Evolutionary conservation across 2,888 invertebrate species (phyloP).

Genomic region (Meghimatium bilineatum): DNA sequence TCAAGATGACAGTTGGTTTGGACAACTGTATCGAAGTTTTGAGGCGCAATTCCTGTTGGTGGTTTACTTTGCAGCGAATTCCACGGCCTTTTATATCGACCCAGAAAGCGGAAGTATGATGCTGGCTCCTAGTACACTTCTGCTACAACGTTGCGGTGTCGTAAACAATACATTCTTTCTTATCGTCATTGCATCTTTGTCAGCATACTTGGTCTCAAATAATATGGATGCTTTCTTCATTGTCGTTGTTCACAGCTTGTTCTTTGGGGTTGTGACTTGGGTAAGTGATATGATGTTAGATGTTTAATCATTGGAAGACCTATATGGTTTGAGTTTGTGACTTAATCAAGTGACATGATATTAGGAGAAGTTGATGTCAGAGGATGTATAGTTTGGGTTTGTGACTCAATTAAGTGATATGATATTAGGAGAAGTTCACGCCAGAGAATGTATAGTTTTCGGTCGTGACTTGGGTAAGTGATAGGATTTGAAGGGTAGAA

Average conservation of each 20-base stretch:
- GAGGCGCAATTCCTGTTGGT: not conserved
- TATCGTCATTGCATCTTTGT: not conserved
- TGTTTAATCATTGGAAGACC: not conserved
- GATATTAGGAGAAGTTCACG: not conserved
- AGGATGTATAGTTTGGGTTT: not conserved
- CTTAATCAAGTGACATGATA: not conserved
- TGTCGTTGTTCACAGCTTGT: constrained; percentile 13
- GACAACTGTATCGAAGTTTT: not conserved
- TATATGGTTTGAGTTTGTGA: not conserved
- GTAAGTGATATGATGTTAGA: not conserved
- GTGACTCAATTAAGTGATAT: not conserved
- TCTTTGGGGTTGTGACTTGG: constrained; percentile 20
- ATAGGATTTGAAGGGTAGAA: not conserved
- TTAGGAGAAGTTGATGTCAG: not conserved
- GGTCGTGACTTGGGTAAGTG: not conserved
- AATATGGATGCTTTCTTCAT: constrained; percentile 23
- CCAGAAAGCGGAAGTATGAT: constrained; percentile 8
- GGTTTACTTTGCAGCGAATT: constrained; percentile 1
- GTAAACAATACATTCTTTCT: not conserved
- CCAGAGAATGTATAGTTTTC: not conserved
- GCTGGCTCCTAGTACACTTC: constrained; percentile 2
- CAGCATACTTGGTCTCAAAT: not conserved
- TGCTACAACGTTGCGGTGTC: not conserved
- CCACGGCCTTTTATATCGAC: constrained; percentile 12
- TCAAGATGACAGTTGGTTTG: not conserved